phyloP scores from a whole-genome alignment of 2,797 vertebrate species.

The Smutsia temminckii region DNA sequence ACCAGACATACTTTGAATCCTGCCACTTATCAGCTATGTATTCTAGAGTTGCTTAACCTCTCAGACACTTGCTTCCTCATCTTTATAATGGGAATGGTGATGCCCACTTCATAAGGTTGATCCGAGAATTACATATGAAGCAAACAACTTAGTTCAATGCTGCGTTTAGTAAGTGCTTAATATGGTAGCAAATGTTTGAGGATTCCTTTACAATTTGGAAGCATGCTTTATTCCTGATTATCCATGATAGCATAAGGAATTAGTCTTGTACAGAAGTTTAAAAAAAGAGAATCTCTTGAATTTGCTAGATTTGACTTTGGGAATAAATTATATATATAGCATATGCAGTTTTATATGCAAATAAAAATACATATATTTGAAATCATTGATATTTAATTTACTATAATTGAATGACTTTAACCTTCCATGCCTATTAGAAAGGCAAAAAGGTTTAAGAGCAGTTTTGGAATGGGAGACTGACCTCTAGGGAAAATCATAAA shows the following conservation, averaged over 20 bases:
- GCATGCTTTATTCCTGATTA: background rate
- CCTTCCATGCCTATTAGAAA: background rate
- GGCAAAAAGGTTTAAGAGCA: background rate
- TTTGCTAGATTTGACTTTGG: slow-evolving; percentile 28
- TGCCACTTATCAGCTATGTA: background rate
- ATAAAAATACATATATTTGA: background rate
- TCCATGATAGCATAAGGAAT: background rate
- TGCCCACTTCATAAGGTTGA: background rate
- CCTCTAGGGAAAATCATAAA: background rate
- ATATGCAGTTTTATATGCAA: too few relatives aligned
- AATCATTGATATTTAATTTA: background rate
- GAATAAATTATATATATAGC: background rate
- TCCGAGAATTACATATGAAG: background rate
- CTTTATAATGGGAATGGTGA: background rate
- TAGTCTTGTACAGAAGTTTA: background rate
- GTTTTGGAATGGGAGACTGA: background rate
- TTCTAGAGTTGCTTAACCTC: background rate
- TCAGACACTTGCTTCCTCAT: slow-evolving; percentile 1
- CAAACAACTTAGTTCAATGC: background rate
- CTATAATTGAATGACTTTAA: slow-evolving; percentile 24
- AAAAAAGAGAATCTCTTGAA: slow-evolving; percentile 20
- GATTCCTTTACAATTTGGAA: slow-evolving; percentile 19
- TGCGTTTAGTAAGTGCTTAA: background rate
- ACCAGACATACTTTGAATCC: background rate
- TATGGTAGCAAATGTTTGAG: background rate